A percentile compares a stretch with the other conserved stretches of the same genome.
Conservation (phyloP, 2,113 vertebrate genomes). For the Jacana jacana region DNA sequence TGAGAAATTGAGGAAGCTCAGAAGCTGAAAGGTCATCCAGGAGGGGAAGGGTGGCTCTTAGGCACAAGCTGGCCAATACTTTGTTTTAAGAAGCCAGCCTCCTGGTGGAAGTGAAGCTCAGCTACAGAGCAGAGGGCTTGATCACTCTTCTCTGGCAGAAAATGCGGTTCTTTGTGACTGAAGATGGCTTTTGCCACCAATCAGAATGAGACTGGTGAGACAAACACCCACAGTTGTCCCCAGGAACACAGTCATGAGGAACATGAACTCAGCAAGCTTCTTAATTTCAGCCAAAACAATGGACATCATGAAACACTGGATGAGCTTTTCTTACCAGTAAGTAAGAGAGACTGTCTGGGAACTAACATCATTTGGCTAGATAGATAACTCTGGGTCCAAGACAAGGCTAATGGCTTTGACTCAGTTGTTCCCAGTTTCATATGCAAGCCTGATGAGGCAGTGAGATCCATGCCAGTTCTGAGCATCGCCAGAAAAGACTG, state of each 20-base stretch:
- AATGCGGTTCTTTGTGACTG: fast-evolving
- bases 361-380: neutral
- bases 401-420: neutral
- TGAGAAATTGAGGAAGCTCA: slow-evolving; percentile 21
- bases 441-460: neutral
- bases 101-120: neutral
- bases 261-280: neutral
- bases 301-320: neutral
- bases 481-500: neutral
- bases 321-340: slow-evolving; percentile 28
- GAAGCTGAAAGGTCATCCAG: neutral
- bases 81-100: neutral
- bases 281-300: neutral
- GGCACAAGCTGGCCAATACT: neutral
- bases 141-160: neutral
- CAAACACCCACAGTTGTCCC: neutral
- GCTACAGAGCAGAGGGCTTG: neutral
- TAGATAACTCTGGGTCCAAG: neutral
- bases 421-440: neutral
- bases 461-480: neutral
- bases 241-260: fast-evolving
- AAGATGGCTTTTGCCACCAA: neutral
- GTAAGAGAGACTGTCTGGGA: slow-evolving; percentile 17
- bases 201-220: neutral
- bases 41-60: neutral